These are phyloP conservation scores for Psittacula cyanocephala DNA, from an alignment of 2,113 vertebrate genomes.

Conservation along the genomic window DNA sequence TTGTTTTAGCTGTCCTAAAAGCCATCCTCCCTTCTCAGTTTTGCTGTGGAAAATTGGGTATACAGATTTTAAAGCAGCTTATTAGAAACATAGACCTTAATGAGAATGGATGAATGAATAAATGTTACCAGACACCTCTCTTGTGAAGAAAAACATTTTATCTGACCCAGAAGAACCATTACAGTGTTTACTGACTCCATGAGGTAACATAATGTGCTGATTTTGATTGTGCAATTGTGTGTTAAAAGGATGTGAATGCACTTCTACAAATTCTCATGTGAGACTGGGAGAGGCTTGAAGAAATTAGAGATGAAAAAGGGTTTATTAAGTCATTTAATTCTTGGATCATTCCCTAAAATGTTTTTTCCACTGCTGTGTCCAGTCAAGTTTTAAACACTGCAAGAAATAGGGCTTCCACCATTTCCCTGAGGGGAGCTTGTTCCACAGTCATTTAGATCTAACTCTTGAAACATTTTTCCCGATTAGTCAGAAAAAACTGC, in stretches of 20 bases:
- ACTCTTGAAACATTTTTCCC: constrained; percentile 12
- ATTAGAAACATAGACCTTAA: constrained; percentile 24
- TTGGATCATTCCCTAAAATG: constrained; percentile 27
- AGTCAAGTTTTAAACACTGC: constrained; percentile 45
- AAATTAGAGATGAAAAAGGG: constrained; percentile 45
- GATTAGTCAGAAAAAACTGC: background rate
- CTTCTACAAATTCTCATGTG: background rate
- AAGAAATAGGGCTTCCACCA: constrained; percentile 36
- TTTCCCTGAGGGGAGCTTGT: constrained; percentile 27
- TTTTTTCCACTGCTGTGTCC: constrained; percentile 41
- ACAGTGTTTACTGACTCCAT: constrained; percentile 41
- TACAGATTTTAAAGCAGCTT: constrained; percentile 11
- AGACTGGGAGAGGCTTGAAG: constrained; percentile 48
- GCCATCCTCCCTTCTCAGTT: background rate
- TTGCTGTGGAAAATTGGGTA: background rate
- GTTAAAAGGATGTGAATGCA: constrained; percentile 31
- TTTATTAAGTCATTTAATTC: constrained; percentile 27
- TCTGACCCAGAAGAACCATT: constrained; percentile 43
- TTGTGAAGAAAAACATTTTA: constrained; percentile 49
- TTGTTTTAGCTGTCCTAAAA: background rate
- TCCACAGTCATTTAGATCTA: background rate
- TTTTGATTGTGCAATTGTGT: constrained; percentile 34
- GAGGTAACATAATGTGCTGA: constrained; percentile 50
- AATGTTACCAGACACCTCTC: constrained; percentile 35
- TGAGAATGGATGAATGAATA: constrained; percentile 34